These are phyloP conservation scores for Dufourea novaeangliae DNA, from an alignment of 1,140 invertebrate species.

Conservation along the genomic window DNA sequence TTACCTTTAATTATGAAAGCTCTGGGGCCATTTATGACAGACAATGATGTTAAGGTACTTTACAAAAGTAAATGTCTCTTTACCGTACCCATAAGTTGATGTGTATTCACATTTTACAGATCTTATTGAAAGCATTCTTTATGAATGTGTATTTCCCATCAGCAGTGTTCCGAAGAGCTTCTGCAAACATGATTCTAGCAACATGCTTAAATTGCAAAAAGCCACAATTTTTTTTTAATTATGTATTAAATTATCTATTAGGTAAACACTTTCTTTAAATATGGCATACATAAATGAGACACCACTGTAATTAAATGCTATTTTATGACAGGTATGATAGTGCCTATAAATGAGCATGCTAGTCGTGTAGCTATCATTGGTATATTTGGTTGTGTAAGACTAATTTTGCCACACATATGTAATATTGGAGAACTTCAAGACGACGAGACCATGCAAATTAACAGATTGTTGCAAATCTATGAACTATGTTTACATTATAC, in stretches of 20 bases:
- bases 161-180: slow-evolving; percentile 84
- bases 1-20: slow-evolving; percentile 87
- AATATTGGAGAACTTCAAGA: slow-evolving; percentile 52
- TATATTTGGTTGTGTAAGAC: slow-evolving; percentile 85
- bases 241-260: slow-evolving; percentile 82
- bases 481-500: slow-evolving; percentile 90
- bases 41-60: slow-evolving; percentile 87
- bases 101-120: slow-evolving; percentile 73
- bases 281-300: background rate
- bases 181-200: slow-evolving; percentile 85
- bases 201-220: slow-evolving; percentile 86
- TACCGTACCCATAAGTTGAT: slow-evolving; percentile 51
- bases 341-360: slow-evolving; percentile 81
- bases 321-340: slow-evolving; percentile 81
- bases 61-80: slow-evolving; percentile 24
- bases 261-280: slow-evolving; percentile 67
- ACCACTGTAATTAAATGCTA: slow-evolving; percentile 66
- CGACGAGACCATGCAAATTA: slow-evolving; percentile 70
- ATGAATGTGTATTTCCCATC: slow-evolving; percentile 84
- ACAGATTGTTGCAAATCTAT: slow-evolving; percentile 86
- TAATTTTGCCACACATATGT: slow-evolving; percentile 83
- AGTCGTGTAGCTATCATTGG: slow-evolving; percentile 83
- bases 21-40: slow-evolving; percentile 88
- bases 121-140: slow-evolving; percentile 85
- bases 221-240: slow-evolving; percentile 84